Evolutionary conservation across 2,797 vertebrate genomes (phyloP).

Genomic region (Eulemur albifrons): DNA sequence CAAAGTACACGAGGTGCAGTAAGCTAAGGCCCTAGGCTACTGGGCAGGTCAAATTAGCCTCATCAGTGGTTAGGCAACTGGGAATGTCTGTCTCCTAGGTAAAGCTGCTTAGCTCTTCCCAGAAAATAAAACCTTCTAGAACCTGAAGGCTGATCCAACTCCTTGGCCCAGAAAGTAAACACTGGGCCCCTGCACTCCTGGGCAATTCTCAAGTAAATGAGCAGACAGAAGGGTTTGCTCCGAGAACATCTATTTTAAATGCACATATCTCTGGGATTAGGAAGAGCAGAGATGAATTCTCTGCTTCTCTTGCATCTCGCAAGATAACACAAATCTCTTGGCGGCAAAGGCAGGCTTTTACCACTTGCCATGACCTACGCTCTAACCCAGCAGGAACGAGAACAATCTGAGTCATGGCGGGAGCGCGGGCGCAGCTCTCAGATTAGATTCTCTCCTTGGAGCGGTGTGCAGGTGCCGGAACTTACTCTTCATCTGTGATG

Average conservation of each 20-base stretch:
- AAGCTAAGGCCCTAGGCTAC: neutral
- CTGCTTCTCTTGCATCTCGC: neutral
- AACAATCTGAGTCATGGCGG: no score
- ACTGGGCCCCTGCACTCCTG: neutral
- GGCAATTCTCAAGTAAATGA: neutral
- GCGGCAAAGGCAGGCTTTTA: neutral
- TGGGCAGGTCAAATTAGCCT: neutral
- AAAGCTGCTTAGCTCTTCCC: neutral
- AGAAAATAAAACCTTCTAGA: neutral
- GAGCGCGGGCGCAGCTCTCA: no score
- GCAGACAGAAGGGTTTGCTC: neutral
- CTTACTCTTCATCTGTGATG: constrained; percentile 98
- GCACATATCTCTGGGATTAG: neutral
- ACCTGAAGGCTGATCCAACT: neutral
- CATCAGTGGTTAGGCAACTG: neutral
- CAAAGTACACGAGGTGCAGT: neutral
- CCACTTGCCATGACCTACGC: neutral
- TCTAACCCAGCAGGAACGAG: no score
- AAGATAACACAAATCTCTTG: neutral
- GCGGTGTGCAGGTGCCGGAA: constrained; percentile 40
- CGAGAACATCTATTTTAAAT: neutral
- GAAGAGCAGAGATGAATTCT: neutral
- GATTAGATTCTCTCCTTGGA: neutral
- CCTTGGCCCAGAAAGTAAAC: neutral
- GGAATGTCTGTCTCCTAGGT: neutral